Evolutionary conservation across 2,113 vertebrate genomes (phyloP), one percentile per base, ranked within the genome.

Genomic region (Paralichthys olivaceus): DNA sequence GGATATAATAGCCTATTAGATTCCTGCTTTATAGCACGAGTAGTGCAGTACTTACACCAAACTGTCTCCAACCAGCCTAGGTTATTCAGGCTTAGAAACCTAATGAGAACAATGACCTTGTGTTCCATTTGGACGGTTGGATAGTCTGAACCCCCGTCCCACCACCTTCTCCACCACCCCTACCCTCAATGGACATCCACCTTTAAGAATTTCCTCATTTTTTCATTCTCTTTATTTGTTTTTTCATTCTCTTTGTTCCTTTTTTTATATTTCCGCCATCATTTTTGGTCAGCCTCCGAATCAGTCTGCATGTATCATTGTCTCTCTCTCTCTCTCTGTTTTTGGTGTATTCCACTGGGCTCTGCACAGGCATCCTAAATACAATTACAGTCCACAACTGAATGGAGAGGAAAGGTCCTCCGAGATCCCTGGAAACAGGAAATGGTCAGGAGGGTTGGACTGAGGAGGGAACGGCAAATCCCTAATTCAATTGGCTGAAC

Each of bases 401-500:
- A 92, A 90, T 84, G 86, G 83, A 90, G 89, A 84, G 84, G 76
- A 86, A 85, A 79, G 79, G 80, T 92, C 92, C 87, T 80, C 17
- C 1, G 90, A 88, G 92, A 92, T 81, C 40, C 37, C 65, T 78
- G 55, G 79, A 85, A 92, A 90, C 90, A 92, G 91, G 90, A 92
- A 93, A 90, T 92, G 92, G 92, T 93, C 92, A 92, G 90, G 87
- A 92, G 90, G 89, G 83, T 84, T 81, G 91, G 84, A 84, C 86
- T 81, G 91, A 90, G 86, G 83, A 91, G 92, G 90, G 90, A 92
- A 89, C 80, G 29, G 87, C 79, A 90, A 90, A 93, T 93, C 91
- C 91, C 91, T 92, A 92, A 92, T 92, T 92, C 90, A 92, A 92
- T 92, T 88, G 91, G 89, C 87, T 86, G 81, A 92, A 90, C 84